Evolutionary conservation across 37 sponge, comb jelly and placozoan species (phyloP).

Genomic region (Bolinopsis microptera): DNA sequence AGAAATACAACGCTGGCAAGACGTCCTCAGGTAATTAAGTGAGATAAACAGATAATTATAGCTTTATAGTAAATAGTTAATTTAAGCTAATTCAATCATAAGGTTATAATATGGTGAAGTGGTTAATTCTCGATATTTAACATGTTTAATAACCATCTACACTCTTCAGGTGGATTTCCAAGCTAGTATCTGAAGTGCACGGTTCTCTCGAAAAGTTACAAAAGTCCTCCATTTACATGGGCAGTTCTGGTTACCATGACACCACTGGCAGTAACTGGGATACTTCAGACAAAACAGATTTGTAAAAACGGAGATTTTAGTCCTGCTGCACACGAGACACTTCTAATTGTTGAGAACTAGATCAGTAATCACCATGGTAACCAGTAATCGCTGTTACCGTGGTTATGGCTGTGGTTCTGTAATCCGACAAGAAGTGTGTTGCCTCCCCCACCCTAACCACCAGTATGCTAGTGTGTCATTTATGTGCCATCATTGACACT

Average conservation of each 20-base stretch:
- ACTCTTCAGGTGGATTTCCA: conserved; percentile 54
- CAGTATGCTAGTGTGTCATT: not conserved
- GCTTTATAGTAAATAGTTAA: too few species aligned
- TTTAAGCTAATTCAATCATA: too few species aligned
- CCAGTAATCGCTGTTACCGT: not conserved
- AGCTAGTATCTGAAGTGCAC: conserved; percentile 34
- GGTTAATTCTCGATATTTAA: too few species aligned
- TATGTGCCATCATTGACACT: not conserved
- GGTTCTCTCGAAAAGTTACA: not conserved
- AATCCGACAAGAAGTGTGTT: too few species aligned
- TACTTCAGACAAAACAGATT: not conserved
- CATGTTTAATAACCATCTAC: too few species aligned
- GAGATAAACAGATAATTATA: too few species aligned
- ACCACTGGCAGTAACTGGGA: not conserved
- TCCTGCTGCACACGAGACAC: too few species aligned
- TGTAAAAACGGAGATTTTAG: too few species aligned
- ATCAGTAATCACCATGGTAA: not conserved
- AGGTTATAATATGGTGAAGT: too few species aligned
- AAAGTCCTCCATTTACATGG: conserved; percentile 17
- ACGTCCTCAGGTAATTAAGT: conserved; percentile 20
- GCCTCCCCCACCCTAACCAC: not conserved
- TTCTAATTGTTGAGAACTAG: too few species aligned
- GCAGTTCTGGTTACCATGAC: too few species aligned
- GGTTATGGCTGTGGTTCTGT: not conserved
- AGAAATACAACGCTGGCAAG: conserved; percentile 37